Percentiles rank a stretch among this genome's conserved stretches.
These are phyloP conservation scores for Ormia ochracea DNA, from an alignment of 2,888 invertebrate genomes.

Conservation along the genomic window DNA sequence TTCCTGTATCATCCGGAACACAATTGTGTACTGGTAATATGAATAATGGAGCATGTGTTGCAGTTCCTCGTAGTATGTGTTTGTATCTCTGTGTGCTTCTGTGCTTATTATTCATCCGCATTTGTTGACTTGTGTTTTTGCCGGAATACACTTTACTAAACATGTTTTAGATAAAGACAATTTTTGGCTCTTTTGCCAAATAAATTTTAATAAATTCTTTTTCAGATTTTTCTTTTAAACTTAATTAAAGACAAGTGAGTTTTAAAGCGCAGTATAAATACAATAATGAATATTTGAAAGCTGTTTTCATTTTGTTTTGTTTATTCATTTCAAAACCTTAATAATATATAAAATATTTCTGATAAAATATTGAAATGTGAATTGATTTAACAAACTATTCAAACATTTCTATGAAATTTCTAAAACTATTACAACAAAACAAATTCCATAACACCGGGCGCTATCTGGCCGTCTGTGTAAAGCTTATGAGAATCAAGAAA, in stretches of 20 bases:
- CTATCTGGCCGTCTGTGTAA: too few relatives aligned
- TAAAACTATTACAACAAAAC: too few relatives aligned
- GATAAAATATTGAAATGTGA: too few relatives aligned
- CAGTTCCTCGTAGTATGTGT: neutral
- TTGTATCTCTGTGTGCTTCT: neutral
- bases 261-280: neutral
- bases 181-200: slow-evolving; percentile 34
- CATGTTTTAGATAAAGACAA: neutral
- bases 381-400: too few relatives aligned
- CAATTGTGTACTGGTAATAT: slow-evolving; percentile 18
- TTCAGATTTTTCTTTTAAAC: neutral
- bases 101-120: neutral
- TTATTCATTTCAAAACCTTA: too few relatives aligned
- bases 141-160: neutral
- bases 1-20: slow-evolving; percentile 3
- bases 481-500: too few relatives aligned
- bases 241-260: slow-evolving; percentile 2
- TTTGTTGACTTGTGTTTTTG: neutral
- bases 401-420: too few relatives aligned
- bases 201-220: neutral
- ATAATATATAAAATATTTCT: too few relatives aligned
- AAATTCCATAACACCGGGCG: too few relatives aligned
- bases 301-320: too few relatives aligned
- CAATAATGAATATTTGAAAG: too few relatives aligned
- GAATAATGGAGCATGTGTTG: slow-evolving; percentile 23